Conservation (phyloP, 2,797 vertebrate species). For the Siniperca scherzeri region DNA sequence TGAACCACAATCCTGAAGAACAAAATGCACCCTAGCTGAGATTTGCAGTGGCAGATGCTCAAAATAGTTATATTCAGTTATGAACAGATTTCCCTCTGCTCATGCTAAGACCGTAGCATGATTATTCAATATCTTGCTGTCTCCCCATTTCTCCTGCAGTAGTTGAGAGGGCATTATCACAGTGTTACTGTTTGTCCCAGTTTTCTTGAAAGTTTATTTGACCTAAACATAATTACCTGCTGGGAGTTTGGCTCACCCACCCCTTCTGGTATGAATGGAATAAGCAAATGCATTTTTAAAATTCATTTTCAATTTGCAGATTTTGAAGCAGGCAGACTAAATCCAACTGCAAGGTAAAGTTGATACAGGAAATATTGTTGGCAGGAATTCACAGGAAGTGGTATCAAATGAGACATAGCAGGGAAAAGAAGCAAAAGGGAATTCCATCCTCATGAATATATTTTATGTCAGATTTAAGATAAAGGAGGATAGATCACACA, state of each 20-base stretch:
- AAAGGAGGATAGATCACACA: constrained; percentile 37
- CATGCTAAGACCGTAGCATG: constrained; percentile 34
- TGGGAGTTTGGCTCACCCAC: constrained; percentile 17
- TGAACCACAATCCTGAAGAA: constrained; percentile 37
- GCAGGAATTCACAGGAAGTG: constrained; percentile 37
- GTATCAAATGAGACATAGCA: constrained; percentile 31
- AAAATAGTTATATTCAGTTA: constrained; percentile 57
- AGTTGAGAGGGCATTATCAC: constrained; percentile 48
- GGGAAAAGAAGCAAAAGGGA: constrained; percentile 37
- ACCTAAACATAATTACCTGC: constrained; percentile 44
- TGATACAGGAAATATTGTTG: constrained; percentile 37
- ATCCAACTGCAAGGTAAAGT: constrained; percentile 21
- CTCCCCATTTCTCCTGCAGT: constrained; percentile 28
- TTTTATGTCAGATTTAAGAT: constrained; percentile 48
- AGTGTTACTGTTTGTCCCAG: constrained; percentile 38
- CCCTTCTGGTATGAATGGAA: constrained; percentile 21
- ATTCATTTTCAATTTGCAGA: constrained; percentile 30
- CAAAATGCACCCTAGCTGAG: constrained; percentile 47
- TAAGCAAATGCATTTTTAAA: constrained; percentile 29
- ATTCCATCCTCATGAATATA: constrained; percentile 47
- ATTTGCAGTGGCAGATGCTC: constrained; percentile 55
- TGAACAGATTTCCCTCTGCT: constrained; percentile 47
- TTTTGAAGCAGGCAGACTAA: constrained; percentile 13
- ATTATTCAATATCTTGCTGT: constrained; percentile 30
- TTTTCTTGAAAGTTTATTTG: constrained; percentile 39